Percentiles rank a stretch among this genome's conserved stretches.
These are phyloP conservation scores for Carollia perspicillata DNA, from an alignment of 2,113 vertebrate genomes.

Conservation along the genomic window DNA sequence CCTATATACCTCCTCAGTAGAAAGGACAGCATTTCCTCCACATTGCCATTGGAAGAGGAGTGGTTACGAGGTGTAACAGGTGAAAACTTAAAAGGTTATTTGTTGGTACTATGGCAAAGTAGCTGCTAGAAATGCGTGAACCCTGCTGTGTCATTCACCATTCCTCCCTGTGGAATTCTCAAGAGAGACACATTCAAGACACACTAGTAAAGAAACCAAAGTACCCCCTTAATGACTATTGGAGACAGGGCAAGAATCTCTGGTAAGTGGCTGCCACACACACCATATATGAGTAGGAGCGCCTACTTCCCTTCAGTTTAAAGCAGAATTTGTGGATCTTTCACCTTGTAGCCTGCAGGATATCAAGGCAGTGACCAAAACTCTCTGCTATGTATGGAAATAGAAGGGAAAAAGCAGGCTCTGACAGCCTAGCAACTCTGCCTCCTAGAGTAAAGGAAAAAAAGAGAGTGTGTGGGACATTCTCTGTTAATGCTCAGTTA, in stretches of 20 bases:
- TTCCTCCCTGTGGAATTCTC: not conserved
- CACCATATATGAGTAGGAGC: not conserved
- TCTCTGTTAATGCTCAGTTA: not conserved
- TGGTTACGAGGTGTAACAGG: not conserved
- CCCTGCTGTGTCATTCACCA: not conserved
- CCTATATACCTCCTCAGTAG: not conserved
- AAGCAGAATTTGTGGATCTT: not conserved
- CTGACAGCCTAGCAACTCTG: not conserved
- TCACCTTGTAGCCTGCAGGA: not conserved
- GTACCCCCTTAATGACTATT: not conserved
- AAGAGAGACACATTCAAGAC: not conserved
- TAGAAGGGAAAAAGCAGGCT: not conserved
- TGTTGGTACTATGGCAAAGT: not conserved
- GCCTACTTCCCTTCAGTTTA: not conserved
- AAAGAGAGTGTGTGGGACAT: not conserved
- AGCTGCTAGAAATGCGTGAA: not conserved
- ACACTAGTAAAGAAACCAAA: not conserved
- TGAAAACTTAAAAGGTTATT: not conserved
- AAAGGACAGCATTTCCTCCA: not conserved
- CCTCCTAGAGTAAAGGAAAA: not conserved
- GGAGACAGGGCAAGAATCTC: not conserved
- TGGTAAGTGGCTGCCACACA: not conserved
- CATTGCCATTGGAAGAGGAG: not conserved
- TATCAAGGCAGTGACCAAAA: not conserved
- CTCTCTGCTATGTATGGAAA: not conserved